Base-by-base conservation (phyloP, 2,888 invertebrate species). In the Diarsia dahlii region DNA sequence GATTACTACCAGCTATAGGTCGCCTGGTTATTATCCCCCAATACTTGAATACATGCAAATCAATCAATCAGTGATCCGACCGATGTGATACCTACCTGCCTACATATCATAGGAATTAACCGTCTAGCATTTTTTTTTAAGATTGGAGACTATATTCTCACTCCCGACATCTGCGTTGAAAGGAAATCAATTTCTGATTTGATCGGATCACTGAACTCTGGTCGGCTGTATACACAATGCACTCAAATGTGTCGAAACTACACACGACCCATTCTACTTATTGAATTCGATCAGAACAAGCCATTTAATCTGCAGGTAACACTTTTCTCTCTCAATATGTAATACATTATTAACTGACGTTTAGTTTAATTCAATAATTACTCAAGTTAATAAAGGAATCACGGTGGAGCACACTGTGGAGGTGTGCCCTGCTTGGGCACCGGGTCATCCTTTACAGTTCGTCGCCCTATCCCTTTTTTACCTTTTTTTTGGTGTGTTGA, bases 71-170 rank as follows among this genome's bases (percentile, higher is more conserved):
- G 23, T 56, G 23, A 56, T 15, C 56, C 23, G 39, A 39, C 39
- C 39, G 12, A n/a, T n/a, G n/a, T 54, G n/a, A n/a, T 54, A n/a
- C n/a, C 54, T n/a, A n/a, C n/a, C n/a, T n/a, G n/a, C n/a, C n/a
- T n/a, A n/a, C 28, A 28, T 28, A 28, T 28, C 2, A 2, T 28
- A 23, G 23, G 12, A 54, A n/a, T n/a, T n/a, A 54, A 28, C 9
- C 0, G 45, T 63, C 13, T 63, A 63, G 2, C 12, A 78, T 62
- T 39, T 50, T n/a, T 34, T 66, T 84, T 84, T 76, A 85, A 99
- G 98, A 98, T 99, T 78, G 99, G 99, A 0, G 99, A 99, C 95
- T 99, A 99, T 92, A 99, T 99, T 91, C 96, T 99, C 23, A 99
- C 99, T 0, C 99, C 99, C 0, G 99, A 99, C 39, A 98, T 99